Conservation (phyloP, 2,888 invertebrate genomes). For the Drosophila formosana region DNA sequence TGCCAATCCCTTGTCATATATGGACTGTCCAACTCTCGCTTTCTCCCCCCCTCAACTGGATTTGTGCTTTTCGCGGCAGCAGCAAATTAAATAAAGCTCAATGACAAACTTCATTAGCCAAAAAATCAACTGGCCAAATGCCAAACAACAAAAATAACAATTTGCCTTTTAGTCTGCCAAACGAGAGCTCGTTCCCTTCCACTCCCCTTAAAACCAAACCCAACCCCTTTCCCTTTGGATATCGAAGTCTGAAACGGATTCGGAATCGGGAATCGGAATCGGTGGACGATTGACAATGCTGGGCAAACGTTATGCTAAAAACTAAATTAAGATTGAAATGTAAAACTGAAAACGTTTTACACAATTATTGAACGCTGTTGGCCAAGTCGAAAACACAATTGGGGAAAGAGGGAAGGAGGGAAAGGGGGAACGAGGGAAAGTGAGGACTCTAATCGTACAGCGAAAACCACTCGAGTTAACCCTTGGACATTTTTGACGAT, state of each 20-base stretch:
- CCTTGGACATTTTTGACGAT: constrained; percentile 59
- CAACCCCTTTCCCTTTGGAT: neutral
- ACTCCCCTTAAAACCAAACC: neutral
- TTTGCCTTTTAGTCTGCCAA: constrained; percentile 55
- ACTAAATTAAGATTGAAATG: constrained; percentile 85
- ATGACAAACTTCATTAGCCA: constrained; percentile 81
- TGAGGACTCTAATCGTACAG: constrained; percentile 77
- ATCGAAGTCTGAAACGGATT: constrained; percentile 5
- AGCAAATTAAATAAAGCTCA: constrained; percentile 79
- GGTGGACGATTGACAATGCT: constrained; percentile 40
- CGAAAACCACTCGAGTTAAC: constrained; percentile 79
- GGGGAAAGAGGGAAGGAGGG: neutral
- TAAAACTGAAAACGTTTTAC: constrained; percentile 84
- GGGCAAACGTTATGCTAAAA: constrained; percentile 77
- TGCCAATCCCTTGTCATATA: constrained; percentile 35
- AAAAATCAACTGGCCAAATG: constrained; percentile 75
- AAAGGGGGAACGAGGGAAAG: neutral
- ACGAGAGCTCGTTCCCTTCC: constrained; percentile 12
- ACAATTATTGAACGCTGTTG: constrained; percentile 76
- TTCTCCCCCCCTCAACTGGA: neutral
- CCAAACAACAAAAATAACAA: constrained; percentile 73
- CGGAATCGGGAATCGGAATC: neutral
- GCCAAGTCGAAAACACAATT: constrained; percentile 39
- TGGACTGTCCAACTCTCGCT: neutral
- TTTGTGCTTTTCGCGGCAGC: constrained; percentile 50